These are phyloP conservation scores for Alfaro cultratus DNA, from an alignment of 2,797 vertebrate species.

Conservation along the genomic window DNA sequence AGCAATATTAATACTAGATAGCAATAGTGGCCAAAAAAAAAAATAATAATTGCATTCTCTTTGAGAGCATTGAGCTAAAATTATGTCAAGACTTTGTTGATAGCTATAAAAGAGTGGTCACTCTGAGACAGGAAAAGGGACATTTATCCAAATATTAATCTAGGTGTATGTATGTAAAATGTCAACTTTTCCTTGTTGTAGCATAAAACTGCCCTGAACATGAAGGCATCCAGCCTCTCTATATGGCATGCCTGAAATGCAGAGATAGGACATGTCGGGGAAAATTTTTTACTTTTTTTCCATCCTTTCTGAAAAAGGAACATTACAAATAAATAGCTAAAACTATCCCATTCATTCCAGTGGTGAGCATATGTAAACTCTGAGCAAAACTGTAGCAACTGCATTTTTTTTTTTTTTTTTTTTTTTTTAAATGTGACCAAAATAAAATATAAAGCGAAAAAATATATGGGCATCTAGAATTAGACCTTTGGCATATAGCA, in stretches of 20 bases:
- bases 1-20: too few species aligned
- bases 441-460: constrained; percentile 9
- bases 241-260: background rate
- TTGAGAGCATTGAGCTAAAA: too few species aligned
- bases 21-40: too few species aligned
- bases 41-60: too few species aligned
- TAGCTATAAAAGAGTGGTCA: too few species aligned
- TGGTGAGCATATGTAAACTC: background rate
- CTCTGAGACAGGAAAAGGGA: too few species aligned
- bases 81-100: too few species aligned
- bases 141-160: background rate
- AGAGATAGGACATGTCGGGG: background rate
- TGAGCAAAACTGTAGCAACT: background rate
- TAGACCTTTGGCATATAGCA: constrained; percentile 39
- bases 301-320: background rate
- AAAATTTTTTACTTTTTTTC: background rate
- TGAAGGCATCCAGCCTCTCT: background rate
- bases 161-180: background rate
- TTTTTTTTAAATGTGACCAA: background rate
- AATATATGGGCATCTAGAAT: constrained; percentile 38
- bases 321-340: background rate
- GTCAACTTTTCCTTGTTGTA: background rate
- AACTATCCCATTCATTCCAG: background rate
- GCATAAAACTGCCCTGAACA: background rate
- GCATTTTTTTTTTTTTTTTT: too few species aligned